Evolutionary conservation across 2,113 vertebrate genomes (phyloP), one percentile per base, ranked within the genome.

Genomic region (Halichoeres trimaculatus): DNA sequence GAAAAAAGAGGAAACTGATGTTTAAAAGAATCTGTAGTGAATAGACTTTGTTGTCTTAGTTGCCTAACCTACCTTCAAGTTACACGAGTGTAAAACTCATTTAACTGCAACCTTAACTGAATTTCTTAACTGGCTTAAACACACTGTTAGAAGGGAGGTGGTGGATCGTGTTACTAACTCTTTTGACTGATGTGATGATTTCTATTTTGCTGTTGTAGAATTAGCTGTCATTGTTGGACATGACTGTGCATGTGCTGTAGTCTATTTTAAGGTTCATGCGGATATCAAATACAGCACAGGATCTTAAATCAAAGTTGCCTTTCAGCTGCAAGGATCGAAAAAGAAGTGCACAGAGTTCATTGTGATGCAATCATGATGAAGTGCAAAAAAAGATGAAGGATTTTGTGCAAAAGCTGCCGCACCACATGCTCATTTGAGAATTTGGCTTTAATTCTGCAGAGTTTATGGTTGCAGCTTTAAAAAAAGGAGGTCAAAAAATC

Each of bases 231-330:
- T 8, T 40, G n/a, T 14, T 17, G 10, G 35, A 35, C 26, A 52
- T 45, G 17, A 69, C 17, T 47, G 1, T 50, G 40, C 14, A 9
- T 53, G 16, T 20, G 17, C 48, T 54, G 14, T 22, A 34, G 14
- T 60, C 3, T 23, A 14, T 23, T 63, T 55, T n/a, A 5, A 19
- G 23, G 34, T 45, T 59, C 4, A 11, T n/a, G 30, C 41, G 52
- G 9, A 30, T 41, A 23, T 59, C 13, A 40, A 14, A 20, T 1
- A 10, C 43, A 19, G 34, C 9, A 10, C 16, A 6, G 30, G 14
- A 30, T 51, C 22, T 51, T 59, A 4, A 40, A 4, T 58, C 17
- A 53, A 23, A n/a, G 69, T 81, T 81, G 74, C 81, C 83, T 84
- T 83, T 70, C 58, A 70, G 57, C 59, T 52, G 45, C 74, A 11